A percentile compares a stretch with the other conserved stretches of the same genome.
Conservation (phyloP, 2,113 vertebrate genomes). For the Esox niger region DNA sequence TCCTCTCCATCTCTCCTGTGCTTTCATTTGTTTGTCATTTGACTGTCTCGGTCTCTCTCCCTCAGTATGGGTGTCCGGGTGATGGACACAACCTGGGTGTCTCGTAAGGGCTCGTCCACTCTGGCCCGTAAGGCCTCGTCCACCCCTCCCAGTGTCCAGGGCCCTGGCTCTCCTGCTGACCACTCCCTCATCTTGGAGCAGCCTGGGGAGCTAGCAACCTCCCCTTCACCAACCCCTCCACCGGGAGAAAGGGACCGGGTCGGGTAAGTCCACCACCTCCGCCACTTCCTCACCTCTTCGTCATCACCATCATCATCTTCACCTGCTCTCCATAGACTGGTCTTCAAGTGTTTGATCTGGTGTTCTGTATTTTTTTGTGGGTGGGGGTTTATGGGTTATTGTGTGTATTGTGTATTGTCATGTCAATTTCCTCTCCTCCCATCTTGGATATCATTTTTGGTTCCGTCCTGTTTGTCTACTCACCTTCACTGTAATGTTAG, state of each 20-base stretch:
- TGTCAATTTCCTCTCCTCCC: conserved; percentile 17
- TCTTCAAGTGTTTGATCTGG: too few relatives aligned
- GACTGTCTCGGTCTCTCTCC: not conserved
- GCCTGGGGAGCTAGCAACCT: conserved; percentile 70
- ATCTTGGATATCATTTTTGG: conserved; percentile 5
- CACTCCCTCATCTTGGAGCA: conserved; percentile 87
- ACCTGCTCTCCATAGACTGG: conserved; percentile 19
- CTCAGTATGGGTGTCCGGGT: conserved; percentile 96
- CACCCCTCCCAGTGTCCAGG: conserved; percentile 82
- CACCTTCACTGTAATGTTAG: conserved; percentile 20
- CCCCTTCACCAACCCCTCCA: conserved; percentile 79
- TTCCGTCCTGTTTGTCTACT: not conserved
- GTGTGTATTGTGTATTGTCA: not conserved
- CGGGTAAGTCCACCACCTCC: conserved; percentile 78
- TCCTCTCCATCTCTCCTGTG: not conserved
- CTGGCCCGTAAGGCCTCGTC: conserved; percentile 81
- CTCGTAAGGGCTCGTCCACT: conserved; percentile 86
- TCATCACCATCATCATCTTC: conserved; percentile 8
- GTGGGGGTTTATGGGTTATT: not conserved
- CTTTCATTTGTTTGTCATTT: not conserved
- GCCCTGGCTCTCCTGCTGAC: conserved; percentile 74
- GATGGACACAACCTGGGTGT: conserved; percentile 99
- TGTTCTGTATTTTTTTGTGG: not conserved
- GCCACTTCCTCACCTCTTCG: conserved; percentile 3
- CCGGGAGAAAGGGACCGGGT: conserved; percentile 79